Evolutionary conservation across 2,113 vertebrate species (phyloP), one percentile per base, ranked within the genome.

Genomic region (Brienomyrus brachyistius): DNA sequence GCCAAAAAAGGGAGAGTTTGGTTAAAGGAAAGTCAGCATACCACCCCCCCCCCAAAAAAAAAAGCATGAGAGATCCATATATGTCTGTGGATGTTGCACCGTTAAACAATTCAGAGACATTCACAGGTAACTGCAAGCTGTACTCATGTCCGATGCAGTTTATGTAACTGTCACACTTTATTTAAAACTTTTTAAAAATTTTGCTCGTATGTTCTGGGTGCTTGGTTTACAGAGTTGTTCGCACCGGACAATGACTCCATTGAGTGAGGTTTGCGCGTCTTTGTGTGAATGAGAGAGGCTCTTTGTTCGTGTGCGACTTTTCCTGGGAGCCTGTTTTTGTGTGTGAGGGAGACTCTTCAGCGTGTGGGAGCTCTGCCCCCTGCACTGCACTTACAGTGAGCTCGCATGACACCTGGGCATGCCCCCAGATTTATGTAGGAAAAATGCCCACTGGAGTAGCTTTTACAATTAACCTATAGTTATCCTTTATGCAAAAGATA

Each of bases 171-270:
- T 51, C 35, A 84, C 45, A 84, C 40, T 47, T 43, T 84, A 47
- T 11, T 48, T 45, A 48, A 47, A 47, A 47, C 82, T 23, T 82
- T 89, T 66, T 54, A 31, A 10, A 19, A 10, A 89, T 35, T 54
- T 56, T 50, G 6, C 48, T 40, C 45, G 19, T 51, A 83, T 87
- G 50, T 91, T 86, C 83, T 91, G 83, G 52, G 9, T 83, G 74
- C 86, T 89, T 51, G 21, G 7, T 17, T 48, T 48, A 50, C 40
- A 89, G 89, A 91, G 83, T 84, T 47, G 47, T 88, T 91, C 80
- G 88, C 27, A 90, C 62, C 5, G 13, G 88, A 91, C 90, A 89
- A 87, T 89, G 87, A 89, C 87, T 89, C 87, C 62, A 88, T 90
- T 92, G 80, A 91, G 35, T 27, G 27, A 5, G 21, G 9, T 13